Conservation (phyloP, 2,797 vertebrate genomes). For the Poeciliopsis infans region DNA sequence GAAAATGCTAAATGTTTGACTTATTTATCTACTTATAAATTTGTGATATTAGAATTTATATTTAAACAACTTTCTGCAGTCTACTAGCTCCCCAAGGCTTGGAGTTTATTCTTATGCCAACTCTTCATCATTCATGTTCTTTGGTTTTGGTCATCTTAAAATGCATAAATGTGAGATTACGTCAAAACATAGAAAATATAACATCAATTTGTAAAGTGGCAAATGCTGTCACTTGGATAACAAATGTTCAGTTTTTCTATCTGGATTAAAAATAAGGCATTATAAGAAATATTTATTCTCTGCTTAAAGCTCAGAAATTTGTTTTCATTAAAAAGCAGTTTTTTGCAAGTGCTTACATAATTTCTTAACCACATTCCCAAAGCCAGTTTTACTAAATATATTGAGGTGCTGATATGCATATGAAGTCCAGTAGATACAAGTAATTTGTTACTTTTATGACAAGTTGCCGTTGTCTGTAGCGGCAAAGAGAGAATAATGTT, state of each 20-base stretch:
- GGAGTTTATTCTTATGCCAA: slow-evolving; percentile 15
- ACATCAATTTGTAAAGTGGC: neutral
- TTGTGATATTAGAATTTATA: slow-evolving; percentile 32
- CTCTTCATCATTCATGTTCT: slow-evolving; percentile 26
- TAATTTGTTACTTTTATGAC: neutral
- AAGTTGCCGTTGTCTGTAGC: neutral
- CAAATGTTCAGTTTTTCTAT: neutral
- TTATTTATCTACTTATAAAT: slow-evolving; percentile 9
- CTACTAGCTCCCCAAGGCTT: neutral
- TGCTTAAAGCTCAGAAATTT: neutral
- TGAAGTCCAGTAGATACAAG: neutral
- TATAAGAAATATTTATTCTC: neutral
- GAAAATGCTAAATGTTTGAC: slow-evolving; percentile 61
- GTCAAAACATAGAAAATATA: no score
- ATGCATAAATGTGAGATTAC: neutral
- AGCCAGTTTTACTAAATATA: neutral
- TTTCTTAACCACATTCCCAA: neutral
- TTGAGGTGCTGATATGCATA: neutral
- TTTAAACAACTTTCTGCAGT: slow-evolving; percentile 11
- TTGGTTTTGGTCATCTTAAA: slow-evolving; percentile 12
- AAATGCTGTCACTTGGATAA: neutral
- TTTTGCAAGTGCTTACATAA: neutral
- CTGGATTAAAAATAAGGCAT: neutral
- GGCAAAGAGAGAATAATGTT: neutral
- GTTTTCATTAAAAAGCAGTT: neutral